Evolutionary conservation across 2,113 vertebrate species (phyloP), one percentile per base, ranked within the genome.

Genomic region (Strix uralensis): DNA sequence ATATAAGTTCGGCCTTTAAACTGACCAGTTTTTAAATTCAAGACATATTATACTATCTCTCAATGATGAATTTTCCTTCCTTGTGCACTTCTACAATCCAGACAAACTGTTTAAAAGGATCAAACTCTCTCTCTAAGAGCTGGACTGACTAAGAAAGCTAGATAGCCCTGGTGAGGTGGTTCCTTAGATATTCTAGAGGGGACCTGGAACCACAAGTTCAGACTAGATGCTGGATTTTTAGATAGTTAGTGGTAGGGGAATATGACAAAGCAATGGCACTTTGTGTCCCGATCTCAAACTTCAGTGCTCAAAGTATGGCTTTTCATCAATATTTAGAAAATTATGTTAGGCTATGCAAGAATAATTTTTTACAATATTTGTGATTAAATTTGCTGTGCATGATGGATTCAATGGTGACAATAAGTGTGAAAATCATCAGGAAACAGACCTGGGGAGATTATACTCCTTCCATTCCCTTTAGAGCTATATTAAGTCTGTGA

Each of bases 11-110:
- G 17, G 30, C 30, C 58, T 66, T 74, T 58, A 66, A 63, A 42
- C 4, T 27, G 40, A 3, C 5, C 11, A 23, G 3, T 2, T 61
- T 72, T 44, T 25, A 29, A 81, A 77, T 46, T 36, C 36, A 44
- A 46, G 23, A 22, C 54, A 1, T 0, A 2, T 32, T 3, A n/a
- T 1, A 0, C 5, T 10, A 6, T 15, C 13, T 62, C n/a, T 17
- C 20, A 36, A 10, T 0, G 20, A 22, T 4, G 6, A 65, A 32
- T 40, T 79, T 55, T 55, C n/a, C n/a, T 63, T 63, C 38, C 15
- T 12, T 34, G 10, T 7, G 25, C 38, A 16, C 7, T 83, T 73
- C 42, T 44, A 1, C 0, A 1, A 13, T 13, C 47, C 63, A 69
- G 58, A 30, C 8, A 77, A 81, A 62, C 5, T 20, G 2, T 22